Evolutionary conservation across 1,140 invertebrate genomes (phyloP).

Genomic region (Pogonus chalceus): DNA sequence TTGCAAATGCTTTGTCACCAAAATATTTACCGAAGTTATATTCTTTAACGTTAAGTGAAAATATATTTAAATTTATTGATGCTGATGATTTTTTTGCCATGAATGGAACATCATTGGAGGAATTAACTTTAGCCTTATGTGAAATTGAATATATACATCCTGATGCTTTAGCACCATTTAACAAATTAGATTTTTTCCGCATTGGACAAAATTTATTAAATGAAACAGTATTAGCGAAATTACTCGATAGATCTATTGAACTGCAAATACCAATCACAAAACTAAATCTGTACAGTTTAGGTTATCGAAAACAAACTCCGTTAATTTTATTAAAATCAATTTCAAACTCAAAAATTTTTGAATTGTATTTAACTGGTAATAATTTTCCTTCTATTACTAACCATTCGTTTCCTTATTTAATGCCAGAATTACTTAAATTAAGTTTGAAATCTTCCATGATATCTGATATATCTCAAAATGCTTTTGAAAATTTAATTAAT

Average conservation of each 20-base stretch:
- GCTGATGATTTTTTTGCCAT: slow-evolving; percentile 20
- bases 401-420: slow-evolving; percentile 38
- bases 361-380: slow-evolving; percentile 40
- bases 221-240: slow-evolving; percentile 31
- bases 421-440: slow-evolving; percentile 39
- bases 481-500: slow-evolving; percentile 36
- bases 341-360: slow-evolving; percentile 37
- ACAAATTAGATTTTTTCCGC: slow-evolving; percentile 34
- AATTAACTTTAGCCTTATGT: slow-evolving; percentile 39
- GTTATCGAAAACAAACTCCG: slow-evolving; percentile 38
- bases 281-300: slow-evolving; percentile 41
- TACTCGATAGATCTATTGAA: slow-evolving; percentile 32
- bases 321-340: slow-evolving; percentile 36
- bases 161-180: slow-evolving; percentile 35
- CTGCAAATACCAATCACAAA: slow-evolving; percentile 32
- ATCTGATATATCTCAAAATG: slow-evolving; percentile 30
- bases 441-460: slow-evolving; percentile 36
- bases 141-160: slow-evolving; percentile 40
- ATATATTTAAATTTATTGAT: slow-evolving; percentile 20
- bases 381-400: slow-evolving; percentile 40
- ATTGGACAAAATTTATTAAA: slow-evolving; percentile 41
- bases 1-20: slow-evolving; percentile 17
- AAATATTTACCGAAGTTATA: slow-evolving; percentile 19
- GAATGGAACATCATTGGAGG: slow-evolving; percentile 19
- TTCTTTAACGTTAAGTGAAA: slow-evolving; percentile 23